A percentile compares a stretch with the other conserved stretches of the same genome.
These are phyloP conservation scores for Balaenoptera acutorostrata DNA, from an alignment of 2,113 vertebrate genomes.

Conservation along the genomic window DNA sequence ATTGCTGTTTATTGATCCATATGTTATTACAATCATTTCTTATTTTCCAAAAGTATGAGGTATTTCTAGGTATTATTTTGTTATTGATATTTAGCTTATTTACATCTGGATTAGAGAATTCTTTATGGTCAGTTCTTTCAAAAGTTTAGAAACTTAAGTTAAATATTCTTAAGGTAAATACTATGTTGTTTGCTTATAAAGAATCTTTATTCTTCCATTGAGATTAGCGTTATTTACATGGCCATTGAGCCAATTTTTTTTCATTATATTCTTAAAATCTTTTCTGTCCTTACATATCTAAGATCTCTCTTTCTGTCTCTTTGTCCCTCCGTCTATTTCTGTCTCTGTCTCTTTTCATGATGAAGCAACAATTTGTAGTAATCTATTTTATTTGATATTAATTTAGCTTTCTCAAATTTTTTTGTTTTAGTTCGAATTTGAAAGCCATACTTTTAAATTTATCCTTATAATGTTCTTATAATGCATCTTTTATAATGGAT, in stretches of 20 bases:
- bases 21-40: background rate
- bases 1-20: background rate
- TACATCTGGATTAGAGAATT: background rate
- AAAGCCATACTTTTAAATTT: background rate
- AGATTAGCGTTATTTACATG: background rate
- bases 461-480: background rate
- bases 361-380: background rate
- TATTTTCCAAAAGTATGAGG: background rate
- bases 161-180: background rate
- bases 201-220: background rate
- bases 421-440: background rate
- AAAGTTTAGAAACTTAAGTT: background rate
- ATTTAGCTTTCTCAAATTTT: background rate
- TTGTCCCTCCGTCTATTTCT: background rate
- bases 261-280: background rate
- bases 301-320: background rate
- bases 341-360: background rate
- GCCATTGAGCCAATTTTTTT: background rate
- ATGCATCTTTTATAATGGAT: background rate
- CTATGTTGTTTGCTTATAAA: background rate
- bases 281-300: background rate
- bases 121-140: background rate
- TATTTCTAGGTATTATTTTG: background rate
- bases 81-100: background rate
- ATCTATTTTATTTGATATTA: background rate